Percentiles rank a stretch among this genome's conserved stretches.
Conservation (phyloP, 2,797 vertebrate genomes). For the Octomys mimax region DNA sequence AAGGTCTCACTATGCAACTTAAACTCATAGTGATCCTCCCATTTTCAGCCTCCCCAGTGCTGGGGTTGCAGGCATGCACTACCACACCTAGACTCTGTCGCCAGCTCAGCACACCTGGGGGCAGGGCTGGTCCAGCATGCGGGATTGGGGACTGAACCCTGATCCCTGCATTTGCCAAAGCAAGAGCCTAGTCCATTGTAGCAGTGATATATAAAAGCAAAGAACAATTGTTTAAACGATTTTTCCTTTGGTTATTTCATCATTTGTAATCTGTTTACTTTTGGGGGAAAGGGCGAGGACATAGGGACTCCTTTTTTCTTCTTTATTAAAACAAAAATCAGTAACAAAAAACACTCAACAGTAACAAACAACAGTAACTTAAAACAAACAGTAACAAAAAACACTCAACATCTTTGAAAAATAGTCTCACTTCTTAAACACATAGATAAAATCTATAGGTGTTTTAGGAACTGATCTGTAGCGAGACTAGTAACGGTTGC, state of each 20-base stretch:
- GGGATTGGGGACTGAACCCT: no score
- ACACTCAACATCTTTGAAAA: not conserved
- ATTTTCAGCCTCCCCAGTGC: no score
- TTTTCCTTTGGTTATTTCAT: not conserved
- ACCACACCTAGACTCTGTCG: no score
- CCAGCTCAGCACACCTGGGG: no score
- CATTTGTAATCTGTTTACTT: not conserved
- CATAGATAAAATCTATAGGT: not conserved
- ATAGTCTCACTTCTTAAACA: not conserved
- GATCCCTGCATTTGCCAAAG: no score
- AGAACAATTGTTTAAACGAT: not conserved
- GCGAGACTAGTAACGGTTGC: not conserved
- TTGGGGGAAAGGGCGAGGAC: not conserved
- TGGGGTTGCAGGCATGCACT: no score
- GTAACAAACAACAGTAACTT: no score
- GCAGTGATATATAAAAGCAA: not conserved
- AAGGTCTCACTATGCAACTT: no score
- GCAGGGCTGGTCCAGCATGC: no score
- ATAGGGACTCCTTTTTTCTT: not conserved
- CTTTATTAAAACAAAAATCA: not conserved
- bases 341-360: not conserved
- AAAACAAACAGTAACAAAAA: not conserved
- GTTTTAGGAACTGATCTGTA: no score
- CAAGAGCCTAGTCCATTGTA: not conserved
- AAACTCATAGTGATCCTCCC: no score